Percentiles rank a stretch among this genome's conserved stretches.
These are phyloP conservation scores for Riparia riparia DNA, from an alignment of 2,113 vertebrate genomes.

Conservation along the genomic window DNA sequence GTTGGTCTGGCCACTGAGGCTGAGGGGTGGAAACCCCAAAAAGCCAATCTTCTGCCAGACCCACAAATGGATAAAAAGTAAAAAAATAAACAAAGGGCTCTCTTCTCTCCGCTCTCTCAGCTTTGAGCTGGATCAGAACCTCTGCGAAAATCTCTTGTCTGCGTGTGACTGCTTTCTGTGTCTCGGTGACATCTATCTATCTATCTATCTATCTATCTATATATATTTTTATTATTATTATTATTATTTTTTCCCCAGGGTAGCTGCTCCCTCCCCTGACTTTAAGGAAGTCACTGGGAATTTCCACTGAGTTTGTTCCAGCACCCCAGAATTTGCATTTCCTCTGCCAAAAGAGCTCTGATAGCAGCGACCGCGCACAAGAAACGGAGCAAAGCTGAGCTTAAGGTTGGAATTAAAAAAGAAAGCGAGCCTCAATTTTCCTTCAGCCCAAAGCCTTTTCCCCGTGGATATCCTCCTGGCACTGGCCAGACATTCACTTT, in stretches of 20 bases:
- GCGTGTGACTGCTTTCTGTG: too few species aligned
- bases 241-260: neutral
- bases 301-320: neutral
- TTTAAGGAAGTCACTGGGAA: neutral
- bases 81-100: too few species aligned
- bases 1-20: too few species aligned
- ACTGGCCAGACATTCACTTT: neutral
- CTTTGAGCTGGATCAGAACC: too few species aligned
- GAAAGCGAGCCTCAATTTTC: neutral
- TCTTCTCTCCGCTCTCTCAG: too few species aligned
- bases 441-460: neutral
- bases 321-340: neutral
- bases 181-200: too few species aligned
- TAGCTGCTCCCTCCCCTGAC: neutral
- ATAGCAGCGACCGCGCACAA: accelerated
- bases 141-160: too few species aligned
- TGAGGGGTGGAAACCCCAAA: too few species aligned
- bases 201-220: too few species aligned
- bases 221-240: too few species aligned
- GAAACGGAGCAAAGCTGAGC: neutral
- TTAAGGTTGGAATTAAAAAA: neutral
- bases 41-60: too few species aligned
- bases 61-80: too few species aligned
- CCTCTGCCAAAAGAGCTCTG: neutral
- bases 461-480: neutral